A percentile compares a stretch with the other conserved stretches of the same genome.
Evolutionary conservation across 2,888 invertebrate species (phyloP).

Genomic region (Thumatha senex): DNA sequence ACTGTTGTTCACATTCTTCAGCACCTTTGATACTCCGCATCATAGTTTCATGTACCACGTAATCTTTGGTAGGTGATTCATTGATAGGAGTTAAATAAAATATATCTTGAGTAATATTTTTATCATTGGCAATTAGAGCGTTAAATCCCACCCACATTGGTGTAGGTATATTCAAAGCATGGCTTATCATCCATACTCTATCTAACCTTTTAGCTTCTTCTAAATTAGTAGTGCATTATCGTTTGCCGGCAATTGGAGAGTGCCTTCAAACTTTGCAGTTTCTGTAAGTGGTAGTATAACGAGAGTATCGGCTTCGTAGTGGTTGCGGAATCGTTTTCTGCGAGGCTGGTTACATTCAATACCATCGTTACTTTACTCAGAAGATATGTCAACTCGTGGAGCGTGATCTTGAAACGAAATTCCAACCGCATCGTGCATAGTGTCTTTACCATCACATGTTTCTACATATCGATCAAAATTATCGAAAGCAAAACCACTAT

Average conservation of each 20-base stretch:
- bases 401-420: not conserved
- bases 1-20: not conserved
- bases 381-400: not conserved
- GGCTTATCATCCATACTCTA: conserved; percentile 5
- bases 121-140: not conserved
- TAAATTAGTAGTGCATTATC: not conserved
- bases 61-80: not conserved
- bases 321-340: not conserved
- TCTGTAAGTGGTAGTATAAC: not conserved
- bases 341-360: not conserved
- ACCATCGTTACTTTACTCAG: not conserved
- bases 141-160: conserved; percentile 8
- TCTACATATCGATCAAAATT: conserved; percentile 3
- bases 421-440: not conserved
- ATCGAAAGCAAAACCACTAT: conserved; percentile 5
- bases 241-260: not conserved
- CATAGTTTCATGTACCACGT: conserved; percentile 1
- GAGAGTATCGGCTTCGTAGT: not conserved
- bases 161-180: not conserved
- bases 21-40: not conserved
- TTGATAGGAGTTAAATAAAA: conserved; percentile 6
- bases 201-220: not conserved
- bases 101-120: not conserved
- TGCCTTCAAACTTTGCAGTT: not conserved
- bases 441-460: not conserved